Evolutionary conservation across 2,888 invertebrate genomes (phyloP).

Genomic region (Lypha dubia): DNA sequence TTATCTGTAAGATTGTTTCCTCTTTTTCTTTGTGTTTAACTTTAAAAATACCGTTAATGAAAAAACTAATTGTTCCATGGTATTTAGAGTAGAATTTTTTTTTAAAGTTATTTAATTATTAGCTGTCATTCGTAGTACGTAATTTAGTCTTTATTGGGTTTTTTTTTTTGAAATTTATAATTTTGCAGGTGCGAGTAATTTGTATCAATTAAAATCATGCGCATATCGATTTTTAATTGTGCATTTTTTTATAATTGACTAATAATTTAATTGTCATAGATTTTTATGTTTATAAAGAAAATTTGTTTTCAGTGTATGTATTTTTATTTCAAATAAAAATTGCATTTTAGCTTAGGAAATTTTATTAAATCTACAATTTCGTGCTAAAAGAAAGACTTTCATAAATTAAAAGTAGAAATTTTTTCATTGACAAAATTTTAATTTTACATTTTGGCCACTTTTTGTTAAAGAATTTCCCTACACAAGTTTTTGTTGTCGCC

Average conservation of each 20-base stretch:
- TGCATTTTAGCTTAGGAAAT: too few species aligned
- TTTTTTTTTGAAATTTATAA: background rate
- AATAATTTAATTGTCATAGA: slow-evolving; percentile 27
- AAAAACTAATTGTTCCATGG: slow-evolving; percentile 2
- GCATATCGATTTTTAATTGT: slow-evolving; percentile 35
- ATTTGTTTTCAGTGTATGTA: background rate
- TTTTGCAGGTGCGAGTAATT: slow-evolving; percentile 59
- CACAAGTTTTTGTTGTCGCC: background rate
- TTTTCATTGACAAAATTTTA: too few species aligned
- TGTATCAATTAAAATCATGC: slow-evolving; percentile 42
- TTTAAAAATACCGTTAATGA: background rate
- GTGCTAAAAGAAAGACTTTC: too few species aligned
- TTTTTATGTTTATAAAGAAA: background rate
- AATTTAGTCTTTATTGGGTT: background rate
- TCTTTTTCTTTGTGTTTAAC: background rate
- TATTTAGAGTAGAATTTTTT: slow-evolving; percentile 16
- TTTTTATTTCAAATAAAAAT: background rate
- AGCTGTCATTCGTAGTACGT: background rate
- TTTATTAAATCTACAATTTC: too few species aligned
- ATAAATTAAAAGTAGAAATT: background rate
- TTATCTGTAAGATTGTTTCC: background rate
- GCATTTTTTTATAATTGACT: slow-evolving; percentile 14
- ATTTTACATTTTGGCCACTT: too few species aligned
- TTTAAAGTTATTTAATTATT: background rate
- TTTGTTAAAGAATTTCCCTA: background rate